Evolutionary conservation across 2,888 invertebrate species (phyloP).

Genomic region (Drosophila dives): DNA sequence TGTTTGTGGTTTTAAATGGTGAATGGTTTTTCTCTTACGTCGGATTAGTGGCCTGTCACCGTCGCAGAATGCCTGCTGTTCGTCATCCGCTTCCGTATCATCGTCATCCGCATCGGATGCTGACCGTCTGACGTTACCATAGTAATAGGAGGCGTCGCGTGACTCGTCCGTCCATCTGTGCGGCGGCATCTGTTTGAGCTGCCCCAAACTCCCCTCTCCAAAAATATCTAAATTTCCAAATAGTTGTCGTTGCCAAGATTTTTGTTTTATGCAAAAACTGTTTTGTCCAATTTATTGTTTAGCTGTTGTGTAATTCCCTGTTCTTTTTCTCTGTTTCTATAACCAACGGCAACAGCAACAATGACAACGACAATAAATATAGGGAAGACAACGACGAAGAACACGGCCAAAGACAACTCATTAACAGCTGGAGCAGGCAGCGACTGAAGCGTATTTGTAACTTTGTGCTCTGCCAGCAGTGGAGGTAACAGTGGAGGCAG

Average conservation of each 20-base stretch:
- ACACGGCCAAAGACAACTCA: constrained; percentile 52
- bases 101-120: constrained; percentile 57
- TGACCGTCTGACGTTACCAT: constrained; percentile 54
- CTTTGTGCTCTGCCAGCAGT: constrained; percentile 31
- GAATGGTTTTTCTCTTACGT: constrained; percentile 14
- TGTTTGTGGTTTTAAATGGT: neutral
- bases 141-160: constrained; percentile 68
- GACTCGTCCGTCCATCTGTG: constrained; percentile 70
- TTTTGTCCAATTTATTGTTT: neutral
- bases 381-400: neutral
- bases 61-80: constrained; percentile 64
- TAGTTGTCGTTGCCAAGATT: neutral
- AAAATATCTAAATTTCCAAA: neutral
- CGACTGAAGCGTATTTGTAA: constrained; percentile 51
- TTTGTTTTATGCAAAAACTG: neutral
- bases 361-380: constrained; percentile 4
- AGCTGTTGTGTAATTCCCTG: constrained; percentile 57
- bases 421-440: constrained; percentile 73
- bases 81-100: constrained; percentile 71
- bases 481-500: constrained; percentile 19
- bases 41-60: constrained; percentile 63
- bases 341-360: constrained; percentile 23
- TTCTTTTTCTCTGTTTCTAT: constrained; percentile 68
- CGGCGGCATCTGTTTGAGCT: constrained; percentile 56
- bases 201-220: neutral